Conservation (phyloP, 2,113 vertebrate species). For the Phylloscopus whistleri region DNA sequence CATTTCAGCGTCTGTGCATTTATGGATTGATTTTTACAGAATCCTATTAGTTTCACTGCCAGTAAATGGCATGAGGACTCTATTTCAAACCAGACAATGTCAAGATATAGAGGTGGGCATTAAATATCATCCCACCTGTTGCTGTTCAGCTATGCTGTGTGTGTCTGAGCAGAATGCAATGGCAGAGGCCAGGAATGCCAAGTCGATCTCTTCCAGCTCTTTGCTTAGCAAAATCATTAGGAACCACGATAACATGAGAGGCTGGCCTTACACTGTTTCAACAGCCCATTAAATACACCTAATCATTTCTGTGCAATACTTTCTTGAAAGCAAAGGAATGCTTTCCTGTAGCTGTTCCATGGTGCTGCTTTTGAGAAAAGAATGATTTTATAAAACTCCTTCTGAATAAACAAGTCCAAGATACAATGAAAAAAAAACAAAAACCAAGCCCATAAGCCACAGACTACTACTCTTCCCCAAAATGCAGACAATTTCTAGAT, state of each 20-base stretch:
- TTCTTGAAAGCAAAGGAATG: neutral
- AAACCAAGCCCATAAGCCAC: neutral
- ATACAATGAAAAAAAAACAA: neutral
- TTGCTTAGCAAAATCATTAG: neutral
- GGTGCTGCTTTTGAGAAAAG: neutral
- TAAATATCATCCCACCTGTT: slow-evolving; percentile 20
- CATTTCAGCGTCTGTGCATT: neutral
- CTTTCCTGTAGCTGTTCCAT: neutral
- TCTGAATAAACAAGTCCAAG: neutral
- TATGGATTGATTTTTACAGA: slow-evolving; percentile 45
- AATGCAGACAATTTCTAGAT: neutral
- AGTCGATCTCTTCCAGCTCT: neutral
- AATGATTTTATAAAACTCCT: neutral
- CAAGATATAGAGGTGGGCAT: neutral
- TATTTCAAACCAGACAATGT: slow-evolving; percentile 26
- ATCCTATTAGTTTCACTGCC: slow-evolving; percentile 36
- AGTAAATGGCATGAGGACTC: slow-evolving; percentile 4
- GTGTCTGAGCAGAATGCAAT: neutral
- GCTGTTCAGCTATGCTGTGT: neutral
- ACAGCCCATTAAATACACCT: neutral
- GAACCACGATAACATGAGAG: neutral
- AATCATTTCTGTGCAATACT: neutral
- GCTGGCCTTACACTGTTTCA: neutral
- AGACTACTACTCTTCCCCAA: neutral
- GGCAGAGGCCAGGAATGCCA: neutral